These are phyloP conservation scores for Rhopalosiphum nymphaeae DNA, from an alignment of 2,888 invertebrate species.

Conservation along the genomic window DNA sequence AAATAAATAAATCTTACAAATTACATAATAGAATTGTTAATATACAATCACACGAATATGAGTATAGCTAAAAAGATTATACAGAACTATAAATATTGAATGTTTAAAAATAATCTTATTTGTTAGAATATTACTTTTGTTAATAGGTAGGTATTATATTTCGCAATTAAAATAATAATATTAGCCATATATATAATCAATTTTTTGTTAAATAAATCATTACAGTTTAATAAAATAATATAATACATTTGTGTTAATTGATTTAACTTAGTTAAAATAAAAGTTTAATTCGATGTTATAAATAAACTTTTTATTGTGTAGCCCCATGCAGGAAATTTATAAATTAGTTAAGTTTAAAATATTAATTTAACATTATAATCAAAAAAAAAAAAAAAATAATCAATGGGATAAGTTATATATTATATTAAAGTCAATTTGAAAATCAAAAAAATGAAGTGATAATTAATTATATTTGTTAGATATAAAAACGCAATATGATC, in stretches of 20 bases:
- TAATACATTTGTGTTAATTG: not conserved
- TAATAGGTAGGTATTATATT: not conserved
- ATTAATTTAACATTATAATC: not conserved
- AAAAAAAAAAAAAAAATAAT: not conserved
- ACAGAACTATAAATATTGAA: not conserved
- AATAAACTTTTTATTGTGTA: not conserved
- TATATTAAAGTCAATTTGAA: not conserved
- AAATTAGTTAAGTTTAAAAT: not conserved
- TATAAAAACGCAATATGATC: not conserved
- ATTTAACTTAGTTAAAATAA: not conserved
- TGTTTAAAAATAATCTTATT: not conserved
- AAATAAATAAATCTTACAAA: not conserved
- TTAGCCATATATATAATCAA: not conserved
- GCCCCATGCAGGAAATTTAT: not conserved
- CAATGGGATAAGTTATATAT: not conserved
- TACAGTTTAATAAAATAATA: not conserved
- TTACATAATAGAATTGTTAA: not conserved
- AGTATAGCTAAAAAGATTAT: not conserved
- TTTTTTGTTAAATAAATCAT: not conserved
- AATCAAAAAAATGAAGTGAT: not conserved
- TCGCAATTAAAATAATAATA: not conserved
- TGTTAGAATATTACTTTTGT: not conserved
- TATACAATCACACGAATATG: not conserved
- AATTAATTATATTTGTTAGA: not conserved
- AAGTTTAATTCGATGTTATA: not conserved